Evolutionary conservation across 1,140 invertebrate genomes (phyloP), one percentile per base, ranked within the genome.

Genomic region (Meteorus sp.): DNA sequence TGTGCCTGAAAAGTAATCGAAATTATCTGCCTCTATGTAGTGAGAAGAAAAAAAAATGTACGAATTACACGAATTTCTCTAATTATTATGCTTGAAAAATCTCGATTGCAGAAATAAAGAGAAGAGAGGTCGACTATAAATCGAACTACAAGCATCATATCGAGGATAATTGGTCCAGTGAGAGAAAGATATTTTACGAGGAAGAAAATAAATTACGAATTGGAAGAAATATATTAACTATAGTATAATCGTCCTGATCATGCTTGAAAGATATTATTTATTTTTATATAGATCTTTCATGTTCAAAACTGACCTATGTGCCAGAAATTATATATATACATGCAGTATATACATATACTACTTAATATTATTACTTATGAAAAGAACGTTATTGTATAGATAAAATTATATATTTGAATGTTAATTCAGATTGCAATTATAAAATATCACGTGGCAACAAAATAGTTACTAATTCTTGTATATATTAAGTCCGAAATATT

Each of bases 231-330:
- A 22, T 58, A 60, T 6, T 29, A 13, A 29, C 8, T 20, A 41
- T 31, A 13, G 47, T 44, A 48, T 53, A 35, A 60, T 44, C 41
- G 53, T 62, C 56, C 55, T 56, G 43, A 64, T 59, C 55, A 41
- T 62, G 64, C 55, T 69, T 70, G 48, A 66, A 66, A 63, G 60
- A 58, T 66, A 63, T 63, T 62, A 69, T 73, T 75, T 75, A 75
- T 75, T 75, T 75, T 75, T 75, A 63, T 75, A 74, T 63, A 75
- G 65, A 74, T 71, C 66, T 72, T 66, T 60, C 69, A 64, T 59
- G 44, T 66, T 50, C 56, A 65, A 66, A 53, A 57, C 64, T 67
- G 64, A 72, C 62, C 58, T 68, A 66, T 71, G 68, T 71, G 72
- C 69, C 65, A 74, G 63, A 72, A 56, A 19, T 37, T 33, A 65